These are phyloP conservation scores for Cephalopachus bancanus DNA, from an alignment of 2,797 vertebrate species.

Conservation along the genomic window DNA sequence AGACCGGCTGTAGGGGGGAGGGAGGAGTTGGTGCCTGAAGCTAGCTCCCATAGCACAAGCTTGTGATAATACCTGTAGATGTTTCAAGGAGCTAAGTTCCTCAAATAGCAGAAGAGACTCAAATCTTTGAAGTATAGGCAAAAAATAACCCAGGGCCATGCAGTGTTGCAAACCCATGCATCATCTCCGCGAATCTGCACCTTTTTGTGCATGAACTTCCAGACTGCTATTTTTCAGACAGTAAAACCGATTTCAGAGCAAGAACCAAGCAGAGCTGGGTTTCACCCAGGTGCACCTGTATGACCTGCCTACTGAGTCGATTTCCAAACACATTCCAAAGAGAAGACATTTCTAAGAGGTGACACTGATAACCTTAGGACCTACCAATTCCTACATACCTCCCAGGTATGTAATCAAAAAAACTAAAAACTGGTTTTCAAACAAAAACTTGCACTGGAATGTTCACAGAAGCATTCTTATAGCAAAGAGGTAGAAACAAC, in stretches of 20 bases:
- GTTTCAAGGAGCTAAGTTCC: not conserved
- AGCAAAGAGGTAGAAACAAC: not conserved
- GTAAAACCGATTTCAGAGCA: not conserved
- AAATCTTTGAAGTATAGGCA: not conserved
- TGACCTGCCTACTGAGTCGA: not conserved
- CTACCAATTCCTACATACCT: not conserved
- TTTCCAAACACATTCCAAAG: conserved; percentile 45
- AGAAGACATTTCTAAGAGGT: conserved; percentile 17
- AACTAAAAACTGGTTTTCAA: not conserved
- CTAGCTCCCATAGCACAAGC: not conserved
- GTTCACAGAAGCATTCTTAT: not conserved
- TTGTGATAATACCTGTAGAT: accelerated
- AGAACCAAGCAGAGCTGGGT: not conserved
- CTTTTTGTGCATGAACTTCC: not conserved
- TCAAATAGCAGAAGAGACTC: not conserved
- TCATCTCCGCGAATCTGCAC: not conserved
- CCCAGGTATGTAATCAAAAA: not conserved
- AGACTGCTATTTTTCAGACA: not conserved
- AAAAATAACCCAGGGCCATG: not conserved
- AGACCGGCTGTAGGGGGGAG: accelerated
- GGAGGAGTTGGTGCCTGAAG: accelerated
- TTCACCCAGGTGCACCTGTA: not conserved
- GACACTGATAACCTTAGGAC: not conserved
- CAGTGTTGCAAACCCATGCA: not conserved
- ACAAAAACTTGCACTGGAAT: not conserved